Evolutionary conservation across 2,888 invertebrate species (phyloP), one percentile per base, ranked within the genome.

Genomic region (Hecatera dysodea): DNA sequence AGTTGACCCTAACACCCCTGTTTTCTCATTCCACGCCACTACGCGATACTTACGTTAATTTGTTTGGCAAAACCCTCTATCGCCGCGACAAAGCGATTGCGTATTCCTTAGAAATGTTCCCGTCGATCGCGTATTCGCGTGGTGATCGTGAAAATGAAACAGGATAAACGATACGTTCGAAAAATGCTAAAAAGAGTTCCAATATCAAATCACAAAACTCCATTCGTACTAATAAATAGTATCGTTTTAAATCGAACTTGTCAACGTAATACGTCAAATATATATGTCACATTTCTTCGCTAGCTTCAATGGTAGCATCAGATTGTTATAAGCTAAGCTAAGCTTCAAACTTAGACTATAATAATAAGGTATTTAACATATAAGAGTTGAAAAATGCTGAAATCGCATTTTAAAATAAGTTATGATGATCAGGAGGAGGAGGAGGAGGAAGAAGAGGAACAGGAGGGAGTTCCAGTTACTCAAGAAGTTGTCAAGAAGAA

Each of bases 201-300:
- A 67, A 39, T 56, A 56, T 17, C 24, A 53, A 46, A 1, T 4
- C 27, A 52, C 0, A 44, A 68, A 68, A 24, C 70, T 46, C 46
- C 55, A 33, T 46, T 62, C 17, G 24, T n/a, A 46, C 50, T 46
- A 36, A 24, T 8, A 27, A 46, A 27, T 3, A 0, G 29, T n/a
- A 27, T 55, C 17, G 17, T 55, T 63, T 63, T 55, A 33, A 42
- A 70, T 39, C n/a, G 72, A 42, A 53, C 53, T 15, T n/a, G 65
- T 59, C 53, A 52, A 55, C 9, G 17, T 17, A 22, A 33, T n/a
- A 12, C 17, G 61, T 50, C 52, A 62, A 33, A 56, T 46, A n/a
- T n/a, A 42, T n/a, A 17, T 2, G 56, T 56, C 53, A 60, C 12
- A 15, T 44, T 50, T 44, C 17, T 33, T 59, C 24, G 57, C 15